Base-by-base conservation (phyloP, 2,888 invertebrate genomes). In the Acronicta aceris region DNA sequence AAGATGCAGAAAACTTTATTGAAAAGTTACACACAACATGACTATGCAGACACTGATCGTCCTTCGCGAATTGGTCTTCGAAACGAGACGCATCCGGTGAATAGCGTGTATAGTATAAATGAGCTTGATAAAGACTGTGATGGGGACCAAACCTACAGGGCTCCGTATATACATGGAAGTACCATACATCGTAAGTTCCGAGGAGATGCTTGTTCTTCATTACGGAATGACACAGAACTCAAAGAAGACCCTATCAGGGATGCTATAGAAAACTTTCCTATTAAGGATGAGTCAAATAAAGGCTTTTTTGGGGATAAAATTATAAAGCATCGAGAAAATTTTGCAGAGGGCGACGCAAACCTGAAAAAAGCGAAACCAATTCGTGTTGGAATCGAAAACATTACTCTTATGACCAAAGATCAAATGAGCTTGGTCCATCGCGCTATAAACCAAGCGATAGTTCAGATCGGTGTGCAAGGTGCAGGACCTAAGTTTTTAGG, bases 401-500 rank as follows among this genome's bases (percentile, higher is more conserved):
- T 42, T 16, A 45, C 54, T 0, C 51, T 50, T 10, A 71, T 70
- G 67, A 47, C 41, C 5, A 54, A 51, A 13, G 13, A 5, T 6
- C 38, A 70, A 57, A 71, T 66, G 56, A 38, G 0, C 3, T 50
- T 51, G 13, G 46, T 70, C 0, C 53, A 57, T 27, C 66, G 43
- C 15, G 27, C 10, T 45, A 60, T 70, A 43, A 70, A 65, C 38
- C 12, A 45, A 30, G 66, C 45, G 2, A 70, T 70, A 27, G 16
- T 57, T 5, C 13, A 25, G 15, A 70, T 66, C 17, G 50, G 43
- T 16, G 46, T 47, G 10, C 59, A 65, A 30, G 69, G 53, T 1
- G 60, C 46, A 1, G 69, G 72, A n/a, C 69, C 69, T 10, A 71
- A 30, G 41, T 70, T 70, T 51, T 41, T 36, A 15, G 53, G 50